Evolutionary conservation across 2,888 invertebrate species (phyloP), one percentile per base, ranked within the genome.

Genomic region (Apoda limacodes): DNA sequence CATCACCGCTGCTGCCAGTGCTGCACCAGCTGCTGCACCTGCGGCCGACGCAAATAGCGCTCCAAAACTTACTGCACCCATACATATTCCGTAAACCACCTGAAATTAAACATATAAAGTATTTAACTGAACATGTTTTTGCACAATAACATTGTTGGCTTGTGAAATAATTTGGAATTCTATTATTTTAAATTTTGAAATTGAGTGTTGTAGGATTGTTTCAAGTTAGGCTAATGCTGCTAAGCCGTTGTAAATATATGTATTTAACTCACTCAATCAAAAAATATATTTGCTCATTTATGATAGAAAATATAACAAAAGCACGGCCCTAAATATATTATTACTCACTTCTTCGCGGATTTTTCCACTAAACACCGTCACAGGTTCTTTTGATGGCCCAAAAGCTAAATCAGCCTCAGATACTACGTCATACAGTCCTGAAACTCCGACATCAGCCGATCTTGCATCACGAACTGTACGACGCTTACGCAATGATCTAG

Each of bases 351-450:
- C 94, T 61, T 94, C 93, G 26, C 89, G 84, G 54, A 93, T 93
- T 55, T 91, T 84, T 29, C 93, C 93, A 66, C 93, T 92, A 65
- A 93, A 93, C 0, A 93, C 92, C 3, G 93, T 92, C 1, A 93
- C 92, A 1, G 92, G 88, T 62, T 93, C 93, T 46, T 85, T 82
- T 49, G 93, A 90, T 1, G 94, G 93, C 46, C 92, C 92, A 64
- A 95, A 95, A 20, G 92, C 93, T 22, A 95, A 74, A 64, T 95
- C 95, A 2, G 93, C 93, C 65, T 94, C 93, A 3, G 95, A 94
- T 34, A 95, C 93, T 25, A 95, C 93, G 45, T 94, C 93, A 65
- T 94, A 95, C 12, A 93, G 84, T 0, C 93, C 92, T 42, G 92
- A 92, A 2, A 95, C 94, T 4, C 95, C 94, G 1, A 95, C 92